Conservation (phyloP, 2,888 invertebrate species). For the Petrolisthes manimaculis region DNA sequence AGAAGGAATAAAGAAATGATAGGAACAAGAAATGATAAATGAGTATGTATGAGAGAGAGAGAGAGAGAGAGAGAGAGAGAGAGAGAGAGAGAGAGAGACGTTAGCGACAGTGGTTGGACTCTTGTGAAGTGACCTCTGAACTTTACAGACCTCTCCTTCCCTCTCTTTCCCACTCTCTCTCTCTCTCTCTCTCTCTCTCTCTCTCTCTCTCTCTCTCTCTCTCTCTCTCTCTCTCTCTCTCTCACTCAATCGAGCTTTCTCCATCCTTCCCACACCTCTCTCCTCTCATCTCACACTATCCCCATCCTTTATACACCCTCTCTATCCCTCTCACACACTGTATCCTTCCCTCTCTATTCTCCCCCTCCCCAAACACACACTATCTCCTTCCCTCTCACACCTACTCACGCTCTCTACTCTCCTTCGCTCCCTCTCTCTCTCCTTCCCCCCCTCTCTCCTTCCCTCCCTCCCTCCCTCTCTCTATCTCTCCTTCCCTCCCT, state of each 20-base stretch:
- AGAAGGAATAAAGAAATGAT: background rate
- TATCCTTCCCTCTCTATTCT: background rate
- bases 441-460: background rate
- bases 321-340: background rate
- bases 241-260: background rate
- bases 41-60: constrained; percentile 1
- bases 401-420: background rate
- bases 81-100: constrained; percentile 5
- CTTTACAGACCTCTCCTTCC: background rate
- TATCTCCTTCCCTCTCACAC: background rate
- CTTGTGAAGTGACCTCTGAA: background rate
- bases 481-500: background rate
- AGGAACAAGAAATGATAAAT: background rate
- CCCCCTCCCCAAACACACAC: background rate
- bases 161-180: constrained; percentile 8
- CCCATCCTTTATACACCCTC: background rate
- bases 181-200: background rate
- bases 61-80: constrained; percentile 36
- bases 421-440: background rate
- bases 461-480: background rate
- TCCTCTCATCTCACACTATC: background rate
- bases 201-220: constrained; percentile 5
- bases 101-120: background rate
- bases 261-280: background rate
- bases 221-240: background rate